Conservation (phyloP, 2,797 vertebrate genomes). For the Neosilurus mollespiculum region DNA sequence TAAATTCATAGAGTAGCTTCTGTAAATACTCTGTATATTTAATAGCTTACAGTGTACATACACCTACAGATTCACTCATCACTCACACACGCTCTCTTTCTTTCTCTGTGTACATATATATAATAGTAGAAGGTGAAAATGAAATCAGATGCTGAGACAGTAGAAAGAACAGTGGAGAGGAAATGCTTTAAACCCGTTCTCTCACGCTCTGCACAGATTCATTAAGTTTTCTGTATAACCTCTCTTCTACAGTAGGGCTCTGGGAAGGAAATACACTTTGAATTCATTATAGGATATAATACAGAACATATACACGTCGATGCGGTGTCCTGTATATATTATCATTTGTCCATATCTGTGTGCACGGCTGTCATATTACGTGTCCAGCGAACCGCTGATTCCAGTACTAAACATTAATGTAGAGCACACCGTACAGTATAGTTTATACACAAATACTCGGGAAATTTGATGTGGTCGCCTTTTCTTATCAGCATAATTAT, state of each 20-base stretch:
- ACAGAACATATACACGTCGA: constrained; percentile 4
- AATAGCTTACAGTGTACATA: no score
- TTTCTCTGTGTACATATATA: not conserved
- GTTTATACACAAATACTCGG: no score
- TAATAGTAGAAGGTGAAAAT: not conserved
- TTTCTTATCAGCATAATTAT: no score
- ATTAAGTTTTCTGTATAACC: constrained; percentile 35
- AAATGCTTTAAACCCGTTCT: constrained; percentile 17
- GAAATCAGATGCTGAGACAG: not conserved
- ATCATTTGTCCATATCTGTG: constrained; percentile 1
- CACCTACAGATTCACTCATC: not conserved
- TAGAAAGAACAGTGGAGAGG: constrained; percentile 1
- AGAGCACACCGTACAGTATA: no score
- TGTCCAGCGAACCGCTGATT: no score
- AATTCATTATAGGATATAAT: constrained; percentile 19
- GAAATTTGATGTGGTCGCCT: no score
- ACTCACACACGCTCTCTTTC: no score
- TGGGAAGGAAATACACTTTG: constrained; percentile 50
- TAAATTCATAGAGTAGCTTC: not conserved
- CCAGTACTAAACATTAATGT: no score
- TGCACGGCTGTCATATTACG: constrained; percentile 1
- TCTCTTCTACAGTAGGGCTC: constrained; percentile 19
- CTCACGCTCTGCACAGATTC: constrained; percentile 11
- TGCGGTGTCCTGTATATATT: constrained; percentile 2
- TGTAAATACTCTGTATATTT: no score